These are phyloP conservation scores for Bombus terrestris DNA, from an alignment of 1,140 invertebrate genomes.

Conservation along the genomic window DNA sequence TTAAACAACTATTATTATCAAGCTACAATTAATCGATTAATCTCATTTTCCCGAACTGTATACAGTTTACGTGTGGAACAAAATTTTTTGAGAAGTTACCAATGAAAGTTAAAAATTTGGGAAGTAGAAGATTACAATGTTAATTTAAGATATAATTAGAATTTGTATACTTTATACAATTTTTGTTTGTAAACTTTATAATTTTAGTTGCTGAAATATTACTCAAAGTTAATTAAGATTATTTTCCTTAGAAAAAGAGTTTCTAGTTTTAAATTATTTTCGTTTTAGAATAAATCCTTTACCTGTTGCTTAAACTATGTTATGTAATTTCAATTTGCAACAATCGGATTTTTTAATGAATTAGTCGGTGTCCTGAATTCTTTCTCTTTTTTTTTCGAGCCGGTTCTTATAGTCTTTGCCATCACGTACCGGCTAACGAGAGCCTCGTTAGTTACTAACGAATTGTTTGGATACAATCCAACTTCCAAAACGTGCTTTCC, in stretches of 20 bases:
- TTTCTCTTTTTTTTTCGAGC: conserved; percentile 33
- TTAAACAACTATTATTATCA: too few relatives aligned
- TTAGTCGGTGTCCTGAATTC: conserved; percentile 8
- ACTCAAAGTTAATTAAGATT: not conserved
- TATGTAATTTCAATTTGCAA: conserved; percentile 16
- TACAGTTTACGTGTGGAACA: too few relatives aligned
- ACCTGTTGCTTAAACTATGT: conserved; percentile 4
- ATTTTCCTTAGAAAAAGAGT: not conserved
- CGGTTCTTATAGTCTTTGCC: conserved; percentile 33
- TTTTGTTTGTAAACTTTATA: not conserved
- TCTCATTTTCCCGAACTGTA: too few relatives aligned
- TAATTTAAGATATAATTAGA: not conserved
- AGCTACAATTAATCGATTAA: too few relatives aligned
- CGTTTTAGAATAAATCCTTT: not conserved
- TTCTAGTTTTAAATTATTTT: not conserved
- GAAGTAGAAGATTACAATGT: not conserved
- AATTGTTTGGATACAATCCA: conserved; percentile 69
- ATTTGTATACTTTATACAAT: not conserved
- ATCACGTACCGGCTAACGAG: conserved; percentile 61
- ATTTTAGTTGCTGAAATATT: not conserved
- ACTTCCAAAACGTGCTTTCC: conserved; percentile 45
- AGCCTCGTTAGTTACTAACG: conserved; percentile 66
- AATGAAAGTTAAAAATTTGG: too few relatives aligned
- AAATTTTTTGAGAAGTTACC: too few relatives aligned
- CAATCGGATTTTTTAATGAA: conserved; percentile 25